Base-by-base conservation (phyloP, 1,140 invertebrate species). In the Himalopsyche phryganea region DNA sequence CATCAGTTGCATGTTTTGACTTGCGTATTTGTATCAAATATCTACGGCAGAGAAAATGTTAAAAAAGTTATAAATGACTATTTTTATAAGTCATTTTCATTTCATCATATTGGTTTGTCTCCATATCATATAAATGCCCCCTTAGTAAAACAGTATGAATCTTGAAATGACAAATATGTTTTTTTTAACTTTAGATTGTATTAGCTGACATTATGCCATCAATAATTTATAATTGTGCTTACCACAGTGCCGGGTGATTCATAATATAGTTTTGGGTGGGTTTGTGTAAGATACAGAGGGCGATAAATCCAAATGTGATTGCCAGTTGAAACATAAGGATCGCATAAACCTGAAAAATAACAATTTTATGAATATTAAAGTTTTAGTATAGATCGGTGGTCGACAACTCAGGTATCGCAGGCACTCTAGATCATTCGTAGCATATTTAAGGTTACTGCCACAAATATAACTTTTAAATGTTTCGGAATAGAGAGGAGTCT, bases 311-410 rank as follows among this genome's bases (percentile, higher is more conserved):
- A 65, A 91, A 75, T 2, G 92, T 94, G 10, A 96, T 81, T 0
- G 85, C 32, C 0, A 97, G 78, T 71, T 96, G 94, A 44, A 79
- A 72, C 81, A 88, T 85, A 7, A 95, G 73, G 66, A 95, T 94
- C 2, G 85, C 79, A 71, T 94, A 94, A 1, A 92, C 90, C 82
- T 94, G 70, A 59, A 63, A 55, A 38, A 15, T 28, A 28, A 28
- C 3, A 28, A 9, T 28, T 5, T 28, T 28, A 28, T 28, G 3
- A 9, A 28, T 28, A 5, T 28, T 28, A 28, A 28, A 28, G 4
- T 28, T 28, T 28, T 28, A 28, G 23, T 28, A 28, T 28, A 28
- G 9, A n/a, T n/a, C n/a, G n/a, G n/a, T n/a, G n/a, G n/a, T n/a
- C n/a, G n/a, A n/a, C n/a, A n/a, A n/a, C n/a, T n/a, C n/a, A n/a